A percentile compares a stretch with the other conserved stretches of the same genome.
Evolutionary conservation across 2,888 invertebrate genomes (phyloP).

Genomic region (Stenodera caucasica): DNA sequence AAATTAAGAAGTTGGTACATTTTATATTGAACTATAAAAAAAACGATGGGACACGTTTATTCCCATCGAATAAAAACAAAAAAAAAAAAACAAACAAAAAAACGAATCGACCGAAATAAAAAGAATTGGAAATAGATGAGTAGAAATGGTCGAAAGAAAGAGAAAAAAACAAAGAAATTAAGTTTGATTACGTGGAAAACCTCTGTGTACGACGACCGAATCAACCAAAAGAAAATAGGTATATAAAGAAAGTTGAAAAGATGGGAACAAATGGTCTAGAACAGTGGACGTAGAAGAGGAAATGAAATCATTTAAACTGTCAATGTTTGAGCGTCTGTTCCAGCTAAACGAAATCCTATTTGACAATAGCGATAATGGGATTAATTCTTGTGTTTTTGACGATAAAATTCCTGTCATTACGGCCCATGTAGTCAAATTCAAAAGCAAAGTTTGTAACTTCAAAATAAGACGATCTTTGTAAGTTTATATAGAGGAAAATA

Average conservation of each 20-base stretch:
- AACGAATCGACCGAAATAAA: not conserved
- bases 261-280: constrained; percentile 39
- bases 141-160: constrained; percentile 2
- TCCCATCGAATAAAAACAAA: not conserved
- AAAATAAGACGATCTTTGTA: no score
- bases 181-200: constrained; percentile 45
- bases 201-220: constrained; percentile 29
- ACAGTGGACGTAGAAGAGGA: constrained; percentile 35
- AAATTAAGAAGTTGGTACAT: not conserved
- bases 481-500: no score
- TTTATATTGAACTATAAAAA: not conserved
- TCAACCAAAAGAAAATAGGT: constrained; percentile 31
- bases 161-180: constrained; percentile 30
- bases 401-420: not conserved
- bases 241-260: constrained; percentile 35
- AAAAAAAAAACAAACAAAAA: not conserved
- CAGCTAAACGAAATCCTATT: constrained; percentile 6
- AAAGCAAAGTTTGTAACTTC: no score
- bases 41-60: not conserved
- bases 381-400: not conserved
- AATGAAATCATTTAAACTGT: constrained; percentile 36
- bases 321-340: constrained; percentile 32
- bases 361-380: not conserved
- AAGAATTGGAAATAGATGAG: not conserved
- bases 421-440: no score